Base-by-base conservation (phyloP, 2,113 vertebrate genomes). In the Hippocampus guttulatus region DNA sequence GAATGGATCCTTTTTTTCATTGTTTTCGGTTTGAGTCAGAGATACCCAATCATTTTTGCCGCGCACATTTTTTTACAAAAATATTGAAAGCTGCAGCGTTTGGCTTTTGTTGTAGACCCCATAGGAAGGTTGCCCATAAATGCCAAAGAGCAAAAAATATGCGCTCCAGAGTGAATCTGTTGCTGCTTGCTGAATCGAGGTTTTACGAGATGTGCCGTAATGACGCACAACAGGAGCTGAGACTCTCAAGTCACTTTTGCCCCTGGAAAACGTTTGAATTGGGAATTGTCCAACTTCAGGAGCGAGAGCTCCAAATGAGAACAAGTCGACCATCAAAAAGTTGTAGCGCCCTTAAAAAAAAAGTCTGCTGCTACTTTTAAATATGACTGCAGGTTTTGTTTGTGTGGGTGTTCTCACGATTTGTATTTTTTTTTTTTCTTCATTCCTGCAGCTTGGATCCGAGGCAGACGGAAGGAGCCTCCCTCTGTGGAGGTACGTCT, bases 361-460 rank as follows among this genome's bases (percentile, higher is more conserved):
- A 25, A 27, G 55, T 58, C 4, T 58, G 4, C 4, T 54, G 71
- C 78, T 81, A 79, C 79, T 78, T 82, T 79, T 72, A 84, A 84
- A 86, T 77, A 75, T 81, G 73, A 86, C 84, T 87, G 83, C 73
- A 77, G 74, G 74, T 87, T 89, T 81, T 85, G 83, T 88, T 89
- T 86, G 80, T 84, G 86, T 85, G 81, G 84, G 86, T 87, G 81
- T 85, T 83, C 81, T 88, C 76, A 84, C 81, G 85, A 64, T 55
- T 18, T 47, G 8, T 71, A 8, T 79, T 62, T 52, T 74, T 69
- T 77, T 83, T 71, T 52, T 74, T 67, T 76, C 83, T 71, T 45
- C 20, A 69, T 81, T 88, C 87, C 90, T 81, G 58, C 90, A 99
- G 97, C 97, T 73, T 99, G 97, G 97, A 95, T 98, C 85, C 95